Conservation (phyloP, 2,113 vertebrate genomes). For the Pyrgilauda ruficollis region DNA sequence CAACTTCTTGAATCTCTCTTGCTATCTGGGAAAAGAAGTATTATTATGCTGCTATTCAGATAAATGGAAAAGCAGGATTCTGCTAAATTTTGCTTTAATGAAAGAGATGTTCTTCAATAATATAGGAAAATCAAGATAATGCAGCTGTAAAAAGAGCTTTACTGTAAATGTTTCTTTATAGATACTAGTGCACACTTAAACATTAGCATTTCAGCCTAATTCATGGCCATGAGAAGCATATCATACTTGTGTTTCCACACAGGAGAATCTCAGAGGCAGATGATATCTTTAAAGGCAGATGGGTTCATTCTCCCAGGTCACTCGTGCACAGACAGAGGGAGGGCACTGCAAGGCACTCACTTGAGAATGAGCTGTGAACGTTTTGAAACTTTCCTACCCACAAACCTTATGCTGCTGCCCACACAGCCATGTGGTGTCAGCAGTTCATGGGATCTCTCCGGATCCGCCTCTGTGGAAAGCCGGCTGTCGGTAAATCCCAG, state of each 20-base stretch:
- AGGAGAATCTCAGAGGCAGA: background rate
- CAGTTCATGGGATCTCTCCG: background rate
- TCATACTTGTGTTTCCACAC: background rate
- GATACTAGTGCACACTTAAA: background rate
- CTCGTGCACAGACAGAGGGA: background rate
- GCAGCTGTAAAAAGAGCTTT: background rate
- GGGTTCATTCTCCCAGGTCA: background rate
- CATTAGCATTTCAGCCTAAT: background rate
- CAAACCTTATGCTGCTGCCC: slow-evolving; percentile 33
- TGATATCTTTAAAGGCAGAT: background rate
- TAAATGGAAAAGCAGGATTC: background rate
- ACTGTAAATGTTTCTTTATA: background rate
- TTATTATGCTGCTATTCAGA: background rate
- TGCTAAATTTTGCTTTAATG: background rate
- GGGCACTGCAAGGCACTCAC: background rate
- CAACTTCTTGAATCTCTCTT: background rate
- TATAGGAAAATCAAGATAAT: background rate
- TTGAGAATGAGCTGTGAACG: background rate
- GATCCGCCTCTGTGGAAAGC: background rate
- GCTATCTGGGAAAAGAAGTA: background rate
- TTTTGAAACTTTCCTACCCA: slow-evolving; percentile 37
- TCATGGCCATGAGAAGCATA: background rate
- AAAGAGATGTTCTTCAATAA: background rate
- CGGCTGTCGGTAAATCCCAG: background rate
- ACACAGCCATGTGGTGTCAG: background rate